Evolutionary conservation across 2,113 vertebrate species (phyloP).

Genomic region (Malaclemys terrapin): DNA sequence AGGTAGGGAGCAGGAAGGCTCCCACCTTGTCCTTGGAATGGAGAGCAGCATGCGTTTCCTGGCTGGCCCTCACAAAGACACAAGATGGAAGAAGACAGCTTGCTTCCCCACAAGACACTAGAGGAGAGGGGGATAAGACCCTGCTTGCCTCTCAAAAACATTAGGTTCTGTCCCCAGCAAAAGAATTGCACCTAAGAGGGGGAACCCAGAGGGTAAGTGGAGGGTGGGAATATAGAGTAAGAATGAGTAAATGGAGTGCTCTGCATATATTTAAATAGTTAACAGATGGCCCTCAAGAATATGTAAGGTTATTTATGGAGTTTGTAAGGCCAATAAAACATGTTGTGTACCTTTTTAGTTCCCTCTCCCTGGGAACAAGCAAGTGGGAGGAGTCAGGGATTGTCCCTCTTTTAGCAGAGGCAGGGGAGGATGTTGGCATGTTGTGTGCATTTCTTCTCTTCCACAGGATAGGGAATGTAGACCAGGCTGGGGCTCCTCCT

Average conservation of each 20-base stretch:
- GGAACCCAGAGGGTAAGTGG: accelerated
- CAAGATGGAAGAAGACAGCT: neutral
- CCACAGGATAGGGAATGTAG: neutral
- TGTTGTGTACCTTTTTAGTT: neutral
- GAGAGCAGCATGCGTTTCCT: neutral
- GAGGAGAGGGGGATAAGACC: neutral
- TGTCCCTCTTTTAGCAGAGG: neutral
- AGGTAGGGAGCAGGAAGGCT: neutral
- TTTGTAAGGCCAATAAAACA: neutral
- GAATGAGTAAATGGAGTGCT: accelerated
- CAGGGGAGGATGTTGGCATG: neutral
- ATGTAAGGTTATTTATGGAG: accelerated
- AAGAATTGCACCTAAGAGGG: neutral
- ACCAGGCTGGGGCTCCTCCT: neutral
- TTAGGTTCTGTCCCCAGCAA: accelerated
- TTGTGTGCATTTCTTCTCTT: neutral
- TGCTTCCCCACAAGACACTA: neutral
- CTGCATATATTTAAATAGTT: accelerated
- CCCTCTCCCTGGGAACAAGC: neutral
- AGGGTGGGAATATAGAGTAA: neutral
- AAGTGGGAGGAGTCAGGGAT: neutral
- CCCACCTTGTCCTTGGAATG: neutral
- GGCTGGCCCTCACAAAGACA: neutral
- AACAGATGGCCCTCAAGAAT: neutral
- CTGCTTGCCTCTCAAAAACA: neutral